Evolutionary conservation across 1,140 invertebrate genomes (phyloP).

Genomic region (Cherax destructor): DNA sequence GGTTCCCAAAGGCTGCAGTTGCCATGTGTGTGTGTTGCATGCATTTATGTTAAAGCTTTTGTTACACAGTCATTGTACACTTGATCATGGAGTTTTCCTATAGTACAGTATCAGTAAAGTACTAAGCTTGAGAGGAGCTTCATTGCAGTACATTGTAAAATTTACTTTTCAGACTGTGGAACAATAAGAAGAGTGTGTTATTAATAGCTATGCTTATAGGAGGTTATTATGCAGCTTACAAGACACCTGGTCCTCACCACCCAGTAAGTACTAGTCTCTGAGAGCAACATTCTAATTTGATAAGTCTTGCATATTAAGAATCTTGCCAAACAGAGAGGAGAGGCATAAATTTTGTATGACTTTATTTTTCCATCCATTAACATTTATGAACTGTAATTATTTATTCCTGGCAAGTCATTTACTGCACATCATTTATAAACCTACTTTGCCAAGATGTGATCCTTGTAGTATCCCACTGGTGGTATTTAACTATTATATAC

Average conservation of each 20-base stretch:
- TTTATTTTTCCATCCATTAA: too few species aligned
- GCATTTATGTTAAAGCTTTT: background rate
- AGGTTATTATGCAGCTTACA: slow-evolving; percentile 63
- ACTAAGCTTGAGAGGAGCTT: background rate
- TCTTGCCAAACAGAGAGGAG: too few species aligned
- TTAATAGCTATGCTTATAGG: slow-evolving; percentile 52
- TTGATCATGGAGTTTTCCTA: too few species aligned
- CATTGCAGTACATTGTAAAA: background rate
- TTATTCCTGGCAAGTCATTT: too few species aligned
- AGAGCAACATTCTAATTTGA: too few species aligned
- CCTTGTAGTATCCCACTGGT: too few species aligned
- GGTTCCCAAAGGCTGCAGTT: background rate
- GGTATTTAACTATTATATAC: too few species aligned
- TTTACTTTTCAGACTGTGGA: slow-evolving; percentile 67
- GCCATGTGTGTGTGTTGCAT: background rate
- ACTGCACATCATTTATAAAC: too few species aligned
- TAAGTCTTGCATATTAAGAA: too few species aligned
- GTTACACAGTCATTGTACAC: background rate
- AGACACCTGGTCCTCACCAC: slow-evolving; percentile 70
- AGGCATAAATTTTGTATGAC: too few species aligned
- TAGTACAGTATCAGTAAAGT: background rate
- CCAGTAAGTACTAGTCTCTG: slow-evolving; percentile 74
- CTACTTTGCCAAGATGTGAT: too few species aligned
- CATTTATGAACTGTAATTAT: too few species aligned
- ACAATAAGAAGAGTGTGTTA: slow-evolving; percentile 66